Base-by-base conservation (phyloP, 2,113 vertebrate species). In the Petromus typicus region DNA sequence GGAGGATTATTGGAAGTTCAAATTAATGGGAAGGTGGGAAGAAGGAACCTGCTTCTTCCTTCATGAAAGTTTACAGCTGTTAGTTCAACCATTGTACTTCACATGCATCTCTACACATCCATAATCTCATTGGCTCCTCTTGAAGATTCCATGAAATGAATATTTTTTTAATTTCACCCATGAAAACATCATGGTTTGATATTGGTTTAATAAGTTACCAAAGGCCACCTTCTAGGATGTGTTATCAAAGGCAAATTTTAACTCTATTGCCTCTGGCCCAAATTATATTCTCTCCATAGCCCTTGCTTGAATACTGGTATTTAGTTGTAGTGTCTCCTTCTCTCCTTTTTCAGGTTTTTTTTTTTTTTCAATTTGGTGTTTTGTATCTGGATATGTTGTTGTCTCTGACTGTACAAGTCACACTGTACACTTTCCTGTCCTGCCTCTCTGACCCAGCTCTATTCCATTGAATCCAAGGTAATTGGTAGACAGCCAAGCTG, bases 1-100 rank as follows among this genome's bases (percentile, higher is more conserved):
- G 43, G 84, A 71, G 22, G 23, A 37, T 25, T 10, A 4, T 0
- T 7, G 37, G 17, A 18, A 51, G 32, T 8, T 14, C 54, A 76
- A 69, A 57, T n/a, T 2, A 9, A 8, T 3, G 71, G 6, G n/a
- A 3, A 11, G 9, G 22, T 54, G 40, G 51, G 17, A 54, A 66
- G 64, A 40, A 56, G 30, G 14, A 81, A 32, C 7, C 7, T 63
- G 23, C 1, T 0, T 2, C 0, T 10, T 66, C 14, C 27, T 59
- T 48, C 73, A 5, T 5, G 67, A 89, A 27, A 2, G 14, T 82
- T 64, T 37, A 16, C 7, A 16, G 23, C 48, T 56, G 0, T 51
- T 71, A 1, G 11, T 48, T 69, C 20, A 37, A 73, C 90, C 34
- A 20, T 3, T 5, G 2, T 1, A 2, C 43, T 59, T 45, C 57